Percentiles rank a stretch among this genome's conserved stretches.
These are phyloP conservation scores for Sebastes taczanowskii DNA, from an alignment of 2,797 vertebrate genomes.

Conservation along the genomic window DNA sequence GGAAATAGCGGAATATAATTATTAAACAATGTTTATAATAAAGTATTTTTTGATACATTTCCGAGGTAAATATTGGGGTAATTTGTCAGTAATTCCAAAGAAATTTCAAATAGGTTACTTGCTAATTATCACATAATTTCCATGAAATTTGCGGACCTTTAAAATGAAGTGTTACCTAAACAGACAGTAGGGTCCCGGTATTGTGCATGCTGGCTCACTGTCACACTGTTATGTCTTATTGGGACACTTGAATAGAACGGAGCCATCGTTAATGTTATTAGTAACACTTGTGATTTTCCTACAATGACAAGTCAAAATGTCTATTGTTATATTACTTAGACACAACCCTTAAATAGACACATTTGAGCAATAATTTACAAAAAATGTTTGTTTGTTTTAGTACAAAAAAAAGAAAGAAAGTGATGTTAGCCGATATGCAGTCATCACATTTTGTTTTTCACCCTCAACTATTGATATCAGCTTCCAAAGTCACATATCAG, in stretches of 20 bases:
- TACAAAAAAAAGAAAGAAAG: neutral
- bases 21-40: no score
- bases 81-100: no score
- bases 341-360: neutral
- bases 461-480: no score
- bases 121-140: no score
- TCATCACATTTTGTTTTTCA: no score
- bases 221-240: neutral
- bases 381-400: neutral
- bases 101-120: no score
- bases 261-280: neutral
- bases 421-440: neutral
- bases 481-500: neutral
- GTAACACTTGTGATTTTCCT: neutral
- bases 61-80: no score
- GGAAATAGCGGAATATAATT: no score
- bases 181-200: neutral
- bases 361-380: neutral
- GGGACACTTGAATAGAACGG: neutral
- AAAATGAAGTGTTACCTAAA: no score
- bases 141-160: no score
- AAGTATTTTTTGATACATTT: fast-evolving
- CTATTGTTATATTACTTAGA: no score
- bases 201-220: neutral
- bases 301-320: neutral